phyloP scores from a whole-genome alignment of 1,140 invertebrate genomes.

The Achatina immaculata region DNA sequence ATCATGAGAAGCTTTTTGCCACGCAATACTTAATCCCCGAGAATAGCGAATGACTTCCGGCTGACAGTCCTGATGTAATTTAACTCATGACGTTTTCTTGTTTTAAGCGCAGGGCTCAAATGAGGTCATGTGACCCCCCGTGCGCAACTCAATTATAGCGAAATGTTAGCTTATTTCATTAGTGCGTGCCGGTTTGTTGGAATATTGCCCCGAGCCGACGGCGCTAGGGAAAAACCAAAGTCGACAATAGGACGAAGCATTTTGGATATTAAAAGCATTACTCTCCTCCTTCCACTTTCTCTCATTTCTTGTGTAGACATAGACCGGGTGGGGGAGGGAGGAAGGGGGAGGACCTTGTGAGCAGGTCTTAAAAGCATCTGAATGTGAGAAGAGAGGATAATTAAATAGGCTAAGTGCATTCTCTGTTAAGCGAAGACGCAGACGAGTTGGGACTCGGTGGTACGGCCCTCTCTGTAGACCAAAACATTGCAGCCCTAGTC shows the following conservation, averaged over 20 bases:
- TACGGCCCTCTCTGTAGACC: too few relatives aligned
- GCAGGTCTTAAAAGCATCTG: not conserved
- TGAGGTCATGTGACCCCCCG: conserved; percentile 34
- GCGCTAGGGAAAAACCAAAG: conserved; percentile 11
- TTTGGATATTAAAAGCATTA: conserved; percentile 26
- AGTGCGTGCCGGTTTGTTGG: conserved; percentile 22
- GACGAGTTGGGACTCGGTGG: too few relatives aligned
- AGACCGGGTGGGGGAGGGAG: not conserved
- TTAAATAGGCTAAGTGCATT: conserved; percentile 24
- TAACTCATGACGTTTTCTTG: conserved; percentile 38
- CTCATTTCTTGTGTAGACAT: not conserved
- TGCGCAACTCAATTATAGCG: conserved; percentile 39
- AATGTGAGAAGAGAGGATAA: conserved; percentile 24
- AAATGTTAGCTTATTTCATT: conserved; percentile 39
- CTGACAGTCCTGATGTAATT: conserved; percentile 35
- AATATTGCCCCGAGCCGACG: conserved; percentile 18
- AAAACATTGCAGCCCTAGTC: too few relatives aligned
- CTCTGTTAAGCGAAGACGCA: not conserved
- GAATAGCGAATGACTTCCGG: conserved; percentile 35
- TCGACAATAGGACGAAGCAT: conserved; percentile 31
- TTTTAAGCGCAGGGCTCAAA: conserved; percentile 38
- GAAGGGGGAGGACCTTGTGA: not conserved
- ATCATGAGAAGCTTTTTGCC: conserved; percentile 31
- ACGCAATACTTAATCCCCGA: conserved; percentile 31
- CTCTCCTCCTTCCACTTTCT: conserved; percentile 20